A percentile compares a stretch with the other conserved stretches of the same genome.
phyloP scores from a whole-genome alignment of 2,888 invertebrate species.

The Lasioglossum villosulum region DNA sequence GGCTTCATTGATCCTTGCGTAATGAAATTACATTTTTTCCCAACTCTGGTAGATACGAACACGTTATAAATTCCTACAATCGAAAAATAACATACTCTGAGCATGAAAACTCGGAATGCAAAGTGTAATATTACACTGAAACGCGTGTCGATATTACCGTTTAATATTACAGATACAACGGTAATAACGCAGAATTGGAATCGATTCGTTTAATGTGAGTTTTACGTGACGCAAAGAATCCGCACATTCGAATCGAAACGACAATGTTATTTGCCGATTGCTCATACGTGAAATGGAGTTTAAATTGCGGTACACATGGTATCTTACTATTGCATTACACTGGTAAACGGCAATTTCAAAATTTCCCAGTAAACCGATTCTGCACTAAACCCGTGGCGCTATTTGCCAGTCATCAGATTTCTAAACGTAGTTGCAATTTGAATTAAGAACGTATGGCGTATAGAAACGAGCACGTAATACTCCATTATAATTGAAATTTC shows the following conservation, averaged over 20 bases:
- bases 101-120: background rate
- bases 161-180: background rate
- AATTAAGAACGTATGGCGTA: no score
- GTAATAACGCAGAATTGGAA: slow-evolving; percentile 28
- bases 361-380: background rate
- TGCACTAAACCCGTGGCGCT: background rate
- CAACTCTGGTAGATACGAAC: background rate
- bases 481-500: no score
- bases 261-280: slow-evolving; percentile 22
- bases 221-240: slow-evolving; percentile 21
- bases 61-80: background rate
- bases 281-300: slow-evolving; percentile 33
- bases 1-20: background rate
- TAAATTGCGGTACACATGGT: slow-evolving; percentile 29
- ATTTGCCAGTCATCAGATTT: no score
- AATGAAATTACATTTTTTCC: background rate
- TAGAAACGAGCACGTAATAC: background rate
- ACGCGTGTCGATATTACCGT: background rate
- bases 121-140: background rate
- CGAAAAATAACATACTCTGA: background rate
- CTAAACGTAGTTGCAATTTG: no score
- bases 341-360: slow-evolving; percentile 26
- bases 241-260: slow-evolving; percentile 28
- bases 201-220: slow-evolving; percentile 4
- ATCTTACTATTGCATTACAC: slow-evolving; percentile 18